phyloP scores from a whole-genome alignment of 2,888 invertebrate genomes.

The Neria commutata region DNA sequence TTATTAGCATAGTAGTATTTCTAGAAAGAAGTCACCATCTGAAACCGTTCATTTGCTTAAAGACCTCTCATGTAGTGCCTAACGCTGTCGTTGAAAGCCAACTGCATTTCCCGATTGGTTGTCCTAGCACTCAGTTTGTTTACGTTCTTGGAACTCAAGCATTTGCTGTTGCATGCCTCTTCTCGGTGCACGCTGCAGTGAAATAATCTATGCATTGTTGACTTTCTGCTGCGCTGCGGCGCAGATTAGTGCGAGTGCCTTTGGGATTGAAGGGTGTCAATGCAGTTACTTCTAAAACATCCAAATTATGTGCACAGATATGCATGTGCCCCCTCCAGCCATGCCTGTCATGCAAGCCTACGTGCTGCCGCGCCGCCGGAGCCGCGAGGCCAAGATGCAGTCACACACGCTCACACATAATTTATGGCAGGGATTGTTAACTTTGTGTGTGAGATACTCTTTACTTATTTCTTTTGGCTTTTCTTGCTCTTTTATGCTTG shows the following conservation, averaged over 20 bases:
- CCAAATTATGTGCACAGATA: no score
- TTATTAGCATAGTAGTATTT: no score
- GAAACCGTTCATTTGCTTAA: no score
- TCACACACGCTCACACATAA: neutral
- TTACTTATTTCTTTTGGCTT: neutral
- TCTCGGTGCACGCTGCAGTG: neutral
- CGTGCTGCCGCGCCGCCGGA: no score
- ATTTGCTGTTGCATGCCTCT: neutral
- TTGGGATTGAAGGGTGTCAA: conserved; percentile 2
- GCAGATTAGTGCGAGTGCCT: neutral
- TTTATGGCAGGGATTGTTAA: conserved; percentile 11
- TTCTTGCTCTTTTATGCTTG: conserved; percentile 3
- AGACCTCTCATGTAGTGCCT: no score
- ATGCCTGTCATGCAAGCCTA: no score
- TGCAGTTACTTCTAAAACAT: neutral
- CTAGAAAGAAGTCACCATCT: no score
- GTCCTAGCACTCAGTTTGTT: no score
- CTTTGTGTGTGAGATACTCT: neutral
- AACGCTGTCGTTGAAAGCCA: no score
- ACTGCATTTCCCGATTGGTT: no score
- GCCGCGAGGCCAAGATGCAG: no score
- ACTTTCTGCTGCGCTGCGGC: neutral
- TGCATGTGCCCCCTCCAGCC: no score
- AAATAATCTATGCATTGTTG: neutral
- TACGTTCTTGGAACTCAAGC: neutral